Percentiles rank a stretch among this genome's conserved stretches.
Conservation (phyloP, 2,797 vertebrate genomes). For the Alfaro cultratus region DNA sequence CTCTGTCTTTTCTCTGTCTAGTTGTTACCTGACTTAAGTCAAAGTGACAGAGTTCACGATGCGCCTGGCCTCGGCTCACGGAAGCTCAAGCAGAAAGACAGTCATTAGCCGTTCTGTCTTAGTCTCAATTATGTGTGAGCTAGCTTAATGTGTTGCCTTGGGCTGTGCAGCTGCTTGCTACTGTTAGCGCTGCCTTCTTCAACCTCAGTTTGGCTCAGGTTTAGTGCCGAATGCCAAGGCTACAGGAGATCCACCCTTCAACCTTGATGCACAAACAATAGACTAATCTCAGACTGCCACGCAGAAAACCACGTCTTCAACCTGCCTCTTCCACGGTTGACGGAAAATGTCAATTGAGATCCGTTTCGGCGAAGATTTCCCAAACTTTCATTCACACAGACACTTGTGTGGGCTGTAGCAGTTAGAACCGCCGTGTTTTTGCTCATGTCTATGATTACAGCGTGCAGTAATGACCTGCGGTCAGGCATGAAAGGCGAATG, state of each 20-base stretch:
- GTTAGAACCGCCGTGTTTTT: constrained; percentile 15
- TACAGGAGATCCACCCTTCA: constrained; percentile 58
- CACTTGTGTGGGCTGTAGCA: constrained; percentile 34
- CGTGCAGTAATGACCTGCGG: constrained; percentile 24
- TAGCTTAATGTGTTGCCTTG: constrained; percentile 63
- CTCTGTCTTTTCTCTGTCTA: constrained; percentile 6
- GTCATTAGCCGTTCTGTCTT: constrained; percentile 60
- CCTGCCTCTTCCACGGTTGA: constrained; percentile 15
- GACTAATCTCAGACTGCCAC: constrained; percentile 44
- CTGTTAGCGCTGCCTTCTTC: constrained; percentile 46
- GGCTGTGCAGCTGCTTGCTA: constrained; percentile 74
- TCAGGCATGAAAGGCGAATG: constrained; percentile 9
- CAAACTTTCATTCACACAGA: constrained; percentile 26
- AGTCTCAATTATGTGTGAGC: constrained; percentile 56
- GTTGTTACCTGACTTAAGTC: constrained; percentile 31
- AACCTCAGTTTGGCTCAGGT: constrained; percentile 49
- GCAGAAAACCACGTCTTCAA: constrained; percentile 25
- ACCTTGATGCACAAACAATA: constrained; percentile 57
- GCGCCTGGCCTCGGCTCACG: constrained; percentile 43
- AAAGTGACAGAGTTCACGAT: constrained; percentile 59
- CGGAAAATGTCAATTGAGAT: constrained; percentile 35
- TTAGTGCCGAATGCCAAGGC: constrained; percentile 45
- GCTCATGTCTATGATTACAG: constrained; percentile 21
- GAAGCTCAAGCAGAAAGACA: constrained; percentile 50
- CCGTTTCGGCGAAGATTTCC: constrained; percentile 24